A percentile compares a stretch with the other conserved stretches of the same genome.
Conservation (phyloP, 2,888 invertebrate species). For the Rutpela maculata region DNA sequence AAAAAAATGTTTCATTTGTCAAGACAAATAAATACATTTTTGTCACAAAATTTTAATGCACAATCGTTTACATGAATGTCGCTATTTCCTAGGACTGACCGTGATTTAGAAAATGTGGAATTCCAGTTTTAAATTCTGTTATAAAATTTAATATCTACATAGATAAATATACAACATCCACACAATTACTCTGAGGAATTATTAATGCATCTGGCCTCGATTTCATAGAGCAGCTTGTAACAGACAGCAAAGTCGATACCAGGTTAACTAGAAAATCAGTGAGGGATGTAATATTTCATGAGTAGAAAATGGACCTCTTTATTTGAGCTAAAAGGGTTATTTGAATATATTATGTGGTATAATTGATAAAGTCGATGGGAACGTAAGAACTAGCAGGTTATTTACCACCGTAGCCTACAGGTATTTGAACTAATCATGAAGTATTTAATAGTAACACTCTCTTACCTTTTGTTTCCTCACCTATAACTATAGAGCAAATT, state of each 20-base stretch:
- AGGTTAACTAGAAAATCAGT: not conserved
- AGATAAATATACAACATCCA: too few species aligned
- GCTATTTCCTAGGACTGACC: too few species aligned
- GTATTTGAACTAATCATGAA: not conserved
- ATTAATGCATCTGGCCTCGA: not conserved
- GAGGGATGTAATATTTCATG: not conserved
- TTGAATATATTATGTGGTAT: not conserved
- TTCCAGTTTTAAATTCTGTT: too few species aligned
- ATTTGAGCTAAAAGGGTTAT: constrained; percentile 1
- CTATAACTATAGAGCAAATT: not conserved
- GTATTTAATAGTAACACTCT: not conserved
- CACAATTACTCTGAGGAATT: not conserved
- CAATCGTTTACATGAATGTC: too few species aligned
- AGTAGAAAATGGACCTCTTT: not conserved
- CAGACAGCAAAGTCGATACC: not conserved
- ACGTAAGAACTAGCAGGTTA: not conserved
- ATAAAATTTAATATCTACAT: too few species aligned
- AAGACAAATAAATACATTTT: too few species aligned
- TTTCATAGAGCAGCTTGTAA: not conserved
- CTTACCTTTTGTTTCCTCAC: not conserved
- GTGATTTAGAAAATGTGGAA: too few species aligned
- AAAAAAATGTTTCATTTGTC: too few species aligned
- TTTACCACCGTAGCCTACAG: not conserved
- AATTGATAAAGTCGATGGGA: not conserved
- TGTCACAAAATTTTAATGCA: too few species aligned